Evolutionary conservation across 35 echinoderm and acorn worm species (phyloP).

Genomic region (Anneissia japonica): DNA sequence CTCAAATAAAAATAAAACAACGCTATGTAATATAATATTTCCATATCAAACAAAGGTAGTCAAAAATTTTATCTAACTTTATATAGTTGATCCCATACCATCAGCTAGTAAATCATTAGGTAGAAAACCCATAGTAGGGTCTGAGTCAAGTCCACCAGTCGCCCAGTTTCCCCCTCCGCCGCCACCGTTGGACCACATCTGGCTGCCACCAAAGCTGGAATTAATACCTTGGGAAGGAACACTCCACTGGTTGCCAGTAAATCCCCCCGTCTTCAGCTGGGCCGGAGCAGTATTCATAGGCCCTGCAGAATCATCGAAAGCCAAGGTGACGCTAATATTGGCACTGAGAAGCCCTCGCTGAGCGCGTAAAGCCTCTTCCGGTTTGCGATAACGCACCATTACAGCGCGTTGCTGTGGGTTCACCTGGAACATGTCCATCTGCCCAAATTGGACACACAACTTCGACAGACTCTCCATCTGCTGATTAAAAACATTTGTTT

Average conservation of each 20-base stretch:
- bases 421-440: constrained; percentile 70
- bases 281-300: constrained; percentile 14
- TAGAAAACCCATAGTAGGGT: background rate
- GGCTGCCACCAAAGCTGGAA: background rate
- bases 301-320: constrained; percentile 45
- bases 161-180: background rate
- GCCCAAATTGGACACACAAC: constrained; percentile 65
- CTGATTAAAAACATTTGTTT: background rate
- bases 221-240: background rate
- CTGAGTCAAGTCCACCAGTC: background rate
- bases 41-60: background rate
- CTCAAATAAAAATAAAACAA: background rate
- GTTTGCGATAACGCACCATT: constrained; percentile 62
- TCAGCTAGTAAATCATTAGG: background rate
- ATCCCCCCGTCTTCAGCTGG: background rate
- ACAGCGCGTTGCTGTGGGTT: constrained; percentile 70
- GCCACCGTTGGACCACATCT: background rate
- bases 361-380: constrained; percentile 76
- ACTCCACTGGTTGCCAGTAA: background rate
- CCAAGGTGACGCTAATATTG: constrained; percentile 63
- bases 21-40: background rate
- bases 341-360: constrained; percentile 35
- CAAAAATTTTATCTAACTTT: background rate
- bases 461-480: constrained; percentile 55
- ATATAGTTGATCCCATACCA: background rate